Conservation (phyloP, 2,113 vertebrate genomes). For the Eublepharis macularius region DNA sequence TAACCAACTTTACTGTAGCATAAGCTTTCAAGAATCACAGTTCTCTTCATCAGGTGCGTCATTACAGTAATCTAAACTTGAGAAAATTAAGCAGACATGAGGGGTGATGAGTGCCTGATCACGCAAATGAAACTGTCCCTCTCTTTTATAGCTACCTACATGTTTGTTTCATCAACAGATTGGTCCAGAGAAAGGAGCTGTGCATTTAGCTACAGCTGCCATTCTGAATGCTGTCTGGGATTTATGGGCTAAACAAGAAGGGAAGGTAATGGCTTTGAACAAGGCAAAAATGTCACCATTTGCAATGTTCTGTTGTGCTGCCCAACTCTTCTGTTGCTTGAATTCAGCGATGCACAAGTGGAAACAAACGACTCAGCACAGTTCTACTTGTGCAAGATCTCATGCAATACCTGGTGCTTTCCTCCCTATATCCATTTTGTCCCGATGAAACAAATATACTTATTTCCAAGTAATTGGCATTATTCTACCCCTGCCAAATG, state of each 20-base stretch:
- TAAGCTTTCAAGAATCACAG: too few relatives aligned
- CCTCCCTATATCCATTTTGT: background rate
- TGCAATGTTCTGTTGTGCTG: background rate
- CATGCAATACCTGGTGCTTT: too few relatives aligned
- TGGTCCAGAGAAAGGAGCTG: constrained; percentile 81
- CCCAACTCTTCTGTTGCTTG: background rate
- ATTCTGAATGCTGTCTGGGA: constrained; percentile 85
- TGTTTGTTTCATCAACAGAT: constrained; percentile 65
- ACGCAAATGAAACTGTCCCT: too few relatives aligned
- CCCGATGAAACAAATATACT: background rate
- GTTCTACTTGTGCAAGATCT: too few relatives aligned
- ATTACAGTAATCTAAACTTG: too few relatives aligned
- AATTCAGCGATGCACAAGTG: background rate
- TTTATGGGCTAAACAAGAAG: constrained; percentile 79
- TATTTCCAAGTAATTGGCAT: background rate
- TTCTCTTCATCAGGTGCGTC: too few relatives aligned
- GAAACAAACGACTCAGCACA: background rate
- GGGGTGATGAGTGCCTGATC: too few relatives aligned
- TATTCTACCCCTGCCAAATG: background rate
- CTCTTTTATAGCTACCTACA: too few relatives aligned
- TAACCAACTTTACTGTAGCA: too few relatives aligned
- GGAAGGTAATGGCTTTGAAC: constrained; percentile 69
- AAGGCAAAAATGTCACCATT: background rate
- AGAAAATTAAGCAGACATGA: too few relatives aligned
- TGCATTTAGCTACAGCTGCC: constrained; percentile 76